A percentile compares a stretch with the other conserved stretches of the same genome.
Evolutionary conservation across 2,888 invertebrate genomes (phyloP).

Genomic region (Therioaphis trifolii): DNA sequence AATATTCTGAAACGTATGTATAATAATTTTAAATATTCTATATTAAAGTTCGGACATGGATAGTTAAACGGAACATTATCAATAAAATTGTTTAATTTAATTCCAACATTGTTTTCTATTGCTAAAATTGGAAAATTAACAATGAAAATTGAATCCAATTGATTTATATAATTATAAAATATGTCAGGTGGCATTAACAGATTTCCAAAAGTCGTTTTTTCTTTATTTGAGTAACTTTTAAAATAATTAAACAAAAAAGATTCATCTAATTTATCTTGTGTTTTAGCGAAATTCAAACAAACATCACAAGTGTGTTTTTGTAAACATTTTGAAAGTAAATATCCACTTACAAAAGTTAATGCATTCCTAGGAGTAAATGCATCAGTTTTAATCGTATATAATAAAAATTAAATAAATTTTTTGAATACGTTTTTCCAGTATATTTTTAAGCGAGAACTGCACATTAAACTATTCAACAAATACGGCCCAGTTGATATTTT

Average conservation of each 20-base stretch:
- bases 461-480: no score
- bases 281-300: slow-evolving; percentile 15
- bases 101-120: not conserved
- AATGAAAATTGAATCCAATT: slow-evolving; percentile 7
- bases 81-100: not conserved
- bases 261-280: slow-evolving; percentile 4
- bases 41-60: not conserved
- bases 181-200: slow-evolving; percentile 26
- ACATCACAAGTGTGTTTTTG: slow-evolving; percentile 9
- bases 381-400: no score
- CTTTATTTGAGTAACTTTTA: slow-evolving; percentile 24
- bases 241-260: slow-evolving; percentile 21
- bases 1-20: no score
- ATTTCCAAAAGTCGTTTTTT: slow-evolving; percentile 13
- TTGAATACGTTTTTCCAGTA: no score
- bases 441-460: no score
- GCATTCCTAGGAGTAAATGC: slow-evolving; percentile 31
- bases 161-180: slow-evolving; percentile 21
- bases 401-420: no score
- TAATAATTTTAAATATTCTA: slow-evolving; percentile 12
- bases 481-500: no score
- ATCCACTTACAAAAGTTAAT: slow-evolving; percentile 41
- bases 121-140: slow-evolving; percentile 3
- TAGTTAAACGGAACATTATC: slow-evolving; percentile 1
- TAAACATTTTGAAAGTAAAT: slow-evolving; percentile 31